Conservation (phyloP, 1,140 invertebrate genomes). For the Solen grandis region DNA sequence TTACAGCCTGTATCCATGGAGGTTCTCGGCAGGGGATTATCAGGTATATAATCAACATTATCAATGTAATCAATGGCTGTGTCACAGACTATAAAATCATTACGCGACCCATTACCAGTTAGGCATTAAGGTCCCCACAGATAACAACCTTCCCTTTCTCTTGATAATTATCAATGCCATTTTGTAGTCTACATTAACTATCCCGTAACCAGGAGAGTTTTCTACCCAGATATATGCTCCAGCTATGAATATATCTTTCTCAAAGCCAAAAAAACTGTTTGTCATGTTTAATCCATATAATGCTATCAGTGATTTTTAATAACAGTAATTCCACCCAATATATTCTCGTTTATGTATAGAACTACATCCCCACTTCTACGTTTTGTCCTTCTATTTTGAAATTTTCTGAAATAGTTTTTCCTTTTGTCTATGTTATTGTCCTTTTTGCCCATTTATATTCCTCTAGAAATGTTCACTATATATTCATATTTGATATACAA, state of each 20-base stretch:
- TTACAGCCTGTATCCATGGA: too few species aligned
- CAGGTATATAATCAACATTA: too few species aligned
- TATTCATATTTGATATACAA: too few species aligned
- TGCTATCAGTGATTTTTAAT: slow-evolving; percentile 19
- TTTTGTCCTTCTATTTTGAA: slow-evolving; percentile 4
- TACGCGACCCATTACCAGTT: background rate
- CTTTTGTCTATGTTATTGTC: too few species aligned
- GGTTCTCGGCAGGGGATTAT: too few species aligned
- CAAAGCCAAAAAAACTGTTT: too few species aligned
- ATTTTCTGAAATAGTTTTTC: slow-evolving; percentile 21
- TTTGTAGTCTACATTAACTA: background rate
- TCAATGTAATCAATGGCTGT: background rate
- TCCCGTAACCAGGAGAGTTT: slow-evolving; percentile 15
- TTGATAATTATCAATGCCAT: slow-evolving; percentile 1
- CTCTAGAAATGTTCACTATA: too few species aligned
- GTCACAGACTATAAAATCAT: slow-evolving; percentile 17
- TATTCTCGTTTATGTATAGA: background rate
- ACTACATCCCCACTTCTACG: too few species aligned
- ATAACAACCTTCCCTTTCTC: background rate
- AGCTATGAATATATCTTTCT: background rate
- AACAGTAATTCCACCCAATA: background rate
- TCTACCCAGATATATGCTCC: slow-evolving; percentile 4
- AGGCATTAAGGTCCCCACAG: slow-evolving; percentile 10
- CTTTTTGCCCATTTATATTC: too few species aligned
- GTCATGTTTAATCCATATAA: slow-evolving; percentile 22